Base-by-base conservation (phyloP, 1,140 invertebrate genomes). In the Diabrotica virgifera region DNA sequence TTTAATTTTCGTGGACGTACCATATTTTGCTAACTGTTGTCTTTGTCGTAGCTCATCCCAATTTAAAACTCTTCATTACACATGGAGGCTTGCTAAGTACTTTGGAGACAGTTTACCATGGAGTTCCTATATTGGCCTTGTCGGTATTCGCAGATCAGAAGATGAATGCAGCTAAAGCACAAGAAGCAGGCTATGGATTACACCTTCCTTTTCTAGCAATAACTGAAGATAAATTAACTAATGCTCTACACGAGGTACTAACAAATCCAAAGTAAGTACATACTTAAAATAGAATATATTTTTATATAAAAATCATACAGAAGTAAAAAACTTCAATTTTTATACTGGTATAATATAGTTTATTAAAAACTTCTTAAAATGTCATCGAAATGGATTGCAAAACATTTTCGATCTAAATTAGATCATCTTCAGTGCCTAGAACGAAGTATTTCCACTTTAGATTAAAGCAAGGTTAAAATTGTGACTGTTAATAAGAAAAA, bases 101-200 rank as follows among this genome's bases (percentile, higher is more conserved):
- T 12, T 65, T 59, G 50, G 85, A 86, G 66, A 77, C 80, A 1
- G 70, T 82, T 3, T 79, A 81, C 59, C 70, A 78, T 64, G 82
- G 79, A 11, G 77, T 83, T 6, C 84, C 84, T 5, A 65, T 86
- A 6, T 54, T 85, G 5, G 73, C 72, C 7, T 71, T 80, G 10
- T 77, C 78, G 5, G 64, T 78, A 40, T 76, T 64, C 54, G 71
- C 58, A 5, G 77, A 78, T 63, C 76, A 78, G 59, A 64, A 63
- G 63, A 50, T 59, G 1, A 78, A 77, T 54, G 63, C 63, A 6
- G 78, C 36, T 72, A 77, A 79, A 53, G 79, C 80, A 0, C 74
- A 81, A 52, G 55, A 76, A 12, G 68, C 70, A 5, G 84, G 82
- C 7, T 81, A 80, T 59, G 84, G 81, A 14, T 74, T 80, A 63